These are phyloP conservation scores for Temnopleurus reevesii DNA, from an alignment of 53 echinoderm and acorn worm species.

Conservation along the genomic window DNA sequence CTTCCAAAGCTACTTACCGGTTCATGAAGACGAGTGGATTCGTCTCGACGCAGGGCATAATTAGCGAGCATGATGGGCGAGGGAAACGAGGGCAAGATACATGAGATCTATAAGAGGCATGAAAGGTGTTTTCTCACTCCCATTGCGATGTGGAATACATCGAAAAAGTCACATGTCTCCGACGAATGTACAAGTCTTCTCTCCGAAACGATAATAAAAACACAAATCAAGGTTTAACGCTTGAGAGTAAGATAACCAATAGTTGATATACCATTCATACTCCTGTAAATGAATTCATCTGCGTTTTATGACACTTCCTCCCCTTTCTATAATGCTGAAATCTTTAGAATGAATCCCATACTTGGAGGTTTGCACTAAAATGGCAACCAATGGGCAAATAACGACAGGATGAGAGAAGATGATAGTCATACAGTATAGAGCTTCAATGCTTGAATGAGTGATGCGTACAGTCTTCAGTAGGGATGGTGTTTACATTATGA, in stretches of 20 bases:
- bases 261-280: constrained; percentile 20
- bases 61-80: constrained; percentile 47
- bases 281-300: not conserved
- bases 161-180: not conserved
- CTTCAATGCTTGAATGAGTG: not conserved
- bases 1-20: constrained; percentile 20
- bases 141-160: not conserved
- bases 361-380: not conserved
- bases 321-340: not conserved
- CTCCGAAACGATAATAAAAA: not conserved
- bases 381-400: not conserved
- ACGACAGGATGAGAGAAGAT: not conserved
- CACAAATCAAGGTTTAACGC: constrained; percentile 14
- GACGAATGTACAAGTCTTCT: not conserved
- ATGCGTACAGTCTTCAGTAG: not conserved
- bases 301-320: not conserved
- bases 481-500: not conserved
- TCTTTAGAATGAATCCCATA: not conserved
- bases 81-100: not conserved
- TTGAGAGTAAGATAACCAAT: not conserved
- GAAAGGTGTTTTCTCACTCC: not conserved
- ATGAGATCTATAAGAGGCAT: not conserved
- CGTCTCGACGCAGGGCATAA: constrained; percentile 39
- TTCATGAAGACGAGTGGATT: constrained; percentile 23
- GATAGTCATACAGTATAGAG: not conserved